Conservation (phyloP, 2,113 vertebrate genomes). For the Centropristis striata region DNA sequence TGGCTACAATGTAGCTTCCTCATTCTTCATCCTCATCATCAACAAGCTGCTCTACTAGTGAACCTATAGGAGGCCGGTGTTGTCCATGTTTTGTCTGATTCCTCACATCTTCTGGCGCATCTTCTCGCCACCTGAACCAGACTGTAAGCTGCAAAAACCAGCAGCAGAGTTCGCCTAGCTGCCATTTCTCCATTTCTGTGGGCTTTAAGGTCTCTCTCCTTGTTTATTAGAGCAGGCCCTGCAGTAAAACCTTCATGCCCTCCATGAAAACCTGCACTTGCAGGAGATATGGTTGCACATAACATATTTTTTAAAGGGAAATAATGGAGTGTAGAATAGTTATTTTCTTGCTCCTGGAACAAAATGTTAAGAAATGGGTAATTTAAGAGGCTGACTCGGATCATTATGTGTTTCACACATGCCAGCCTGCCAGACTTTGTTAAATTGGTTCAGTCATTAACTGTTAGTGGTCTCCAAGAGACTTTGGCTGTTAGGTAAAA, state of each 20-base stretch:
- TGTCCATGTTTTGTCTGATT: constrained; percentile 25
- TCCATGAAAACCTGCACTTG: constrained; percentile 33
- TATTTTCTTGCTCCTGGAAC: constrained; percentile 22
- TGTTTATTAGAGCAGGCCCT: constrained; percentile 43
- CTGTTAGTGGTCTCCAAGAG: constrained; percentile 34
- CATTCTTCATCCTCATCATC: constrained; percentile 42
- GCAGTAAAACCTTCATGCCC: constrained; percentile 11
- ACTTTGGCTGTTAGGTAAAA: constrained; percentile 21
- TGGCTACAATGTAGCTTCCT: constrained; percentile 42
- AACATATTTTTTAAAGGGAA: constrained; percentile 48
- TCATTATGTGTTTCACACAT: constrained; percentile 30
- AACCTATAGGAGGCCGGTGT: constrained; percentile 36
- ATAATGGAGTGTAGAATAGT: constrained; percentile 15
- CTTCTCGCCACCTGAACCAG: constrained; percentile 28
- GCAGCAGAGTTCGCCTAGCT: constrained; percentile 37
- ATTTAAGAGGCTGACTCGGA: constrained; percentile 17
- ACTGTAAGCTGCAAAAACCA: constrained; percentile 39
- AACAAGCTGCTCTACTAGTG: constrained; percentile 48
- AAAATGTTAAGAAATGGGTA: background rate
- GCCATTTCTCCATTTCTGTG: constrained; percentile 42
- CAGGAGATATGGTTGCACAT: constrained; percentile 20
- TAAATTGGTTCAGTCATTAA: constrained; percentile 18
- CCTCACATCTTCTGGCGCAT: constrained; percentile 36
- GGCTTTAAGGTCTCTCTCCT: constrained; percentile 35
- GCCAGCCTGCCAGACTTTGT: constrained; percentile 8